Evolutionary conservation across 2,888 invertebrate species (phyloP), one percentile per base, ranked within the genome.

Genomic region (Nipponacmea schrenckii): DNA sequence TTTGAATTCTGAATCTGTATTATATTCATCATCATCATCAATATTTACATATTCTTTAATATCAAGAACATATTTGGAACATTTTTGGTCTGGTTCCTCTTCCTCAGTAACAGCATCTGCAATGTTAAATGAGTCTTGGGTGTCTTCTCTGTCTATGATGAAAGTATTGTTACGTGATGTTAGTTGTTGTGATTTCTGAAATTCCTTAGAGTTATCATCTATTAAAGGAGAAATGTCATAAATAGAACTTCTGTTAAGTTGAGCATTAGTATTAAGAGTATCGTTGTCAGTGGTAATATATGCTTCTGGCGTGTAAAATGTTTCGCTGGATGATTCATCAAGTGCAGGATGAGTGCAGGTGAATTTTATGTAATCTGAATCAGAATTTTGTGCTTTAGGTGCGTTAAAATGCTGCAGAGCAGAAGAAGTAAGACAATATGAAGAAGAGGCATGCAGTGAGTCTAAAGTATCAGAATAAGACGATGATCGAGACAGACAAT

Each of bases 61-160:
- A 15, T 44, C 72, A 17, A 67, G 56, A 17, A 70, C 62, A 39
- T 70, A 62, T 39, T 56, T 50, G 24, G 68, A 56, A 46, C 56
- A 56, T 56, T 56, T 56, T 24, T 56, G 56, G 56, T 56, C 24
- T 56, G 56, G 56, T 20, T 56, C 56, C n/a, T 56, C 56, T 56
- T 56, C 56, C 8, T 39, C 39, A 39, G 39, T 39, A 10, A 39
- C 39, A 39, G 39, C 39, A 39, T 39, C 39, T 24, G 20, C 20
- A 24, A 56, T 24, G 24, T 12, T 2, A 10, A 56, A 24, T 12
- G 20, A 24, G 56, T 56, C 56, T 24, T 8, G 20, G 24, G 20
- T 56, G 24, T 56, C 56, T 56, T 56, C 56, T 24, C 56, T 56
- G 56, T 56, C 56, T 14, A 24, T 24, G 14, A 56, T 24, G 24